A percentile compares a stretch with the other conserved stretches of the same genome.
Conservation (phyloP, 2,888 invertebrate genomes). For the Anthoptus insignis region DNA sequence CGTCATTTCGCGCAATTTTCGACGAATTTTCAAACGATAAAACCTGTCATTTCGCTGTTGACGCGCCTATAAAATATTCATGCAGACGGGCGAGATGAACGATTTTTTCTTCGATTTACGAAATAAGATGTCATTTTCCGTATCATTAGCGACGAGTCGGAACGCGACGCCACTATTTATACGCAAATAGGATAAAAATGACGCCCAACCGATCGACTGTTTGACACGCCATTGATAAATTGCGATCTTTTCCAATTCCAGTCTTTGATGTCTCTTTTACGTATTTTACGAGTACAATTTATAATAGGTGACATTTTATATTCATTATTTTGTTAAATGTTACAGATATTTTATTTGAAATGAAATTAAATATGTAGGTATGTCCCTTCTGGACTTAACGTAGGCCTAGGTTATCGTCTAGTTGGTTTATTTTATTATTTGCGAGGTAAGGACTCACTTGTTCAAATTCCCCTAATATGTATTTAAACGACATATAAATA, state of each 20-base stretch:
- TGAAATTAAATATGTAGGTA: too few species aligned
- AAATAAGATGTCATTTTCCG: slow-evolving; percentile 88
- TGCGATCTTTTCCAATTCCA: slow-evolving; percentile 79
- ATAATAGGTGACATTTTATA: neutral
- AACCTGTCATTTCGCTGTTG: slow-evolving; percentile 87
- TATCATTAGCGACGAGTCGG: slow-evolving; percentile 85
- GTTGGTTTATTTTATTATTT: too few species aligned
- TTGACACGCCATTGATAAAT: slow-evolving; percentile 86
- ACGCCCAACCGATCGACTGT: slow-evolving; percentile 84
- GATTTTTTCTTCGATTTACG: slow-evolving; percentile 86
- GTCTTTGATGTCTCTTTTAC: slow-evolving; percentile 32
- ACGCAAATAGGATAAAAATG: slow-evolving; percentile 87
- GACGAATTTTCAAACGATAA: slow-evolving; percentile 86
- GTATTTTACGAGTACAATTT: slow-evolving; percentile 27
- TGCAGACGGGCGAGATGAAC: slow-evolving; percentile 84
- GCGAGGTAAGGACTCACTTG: too few species aligned
- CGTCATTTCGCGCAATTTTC: slow-evolving; percentile 86
- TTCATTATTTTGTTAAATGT: neutral
- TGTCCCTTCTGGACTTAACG: too few species aligned
- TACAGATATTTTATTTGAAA: neutral
- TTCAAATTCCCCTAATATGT: too few species aligned
- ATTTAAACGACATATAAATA: too few species aligned
- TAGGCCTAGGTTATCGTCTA: too few species aligned
- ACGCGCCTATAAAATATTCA: slow-evolving; percentile 87
- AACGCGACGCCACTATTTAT: slow-evolving; percentile 84